These are phyloP conservation scores for Vesta saturnalis DNA, from an alignment of 2,888 invertebrate genomes.

Conservation along the genomic window DNA sequence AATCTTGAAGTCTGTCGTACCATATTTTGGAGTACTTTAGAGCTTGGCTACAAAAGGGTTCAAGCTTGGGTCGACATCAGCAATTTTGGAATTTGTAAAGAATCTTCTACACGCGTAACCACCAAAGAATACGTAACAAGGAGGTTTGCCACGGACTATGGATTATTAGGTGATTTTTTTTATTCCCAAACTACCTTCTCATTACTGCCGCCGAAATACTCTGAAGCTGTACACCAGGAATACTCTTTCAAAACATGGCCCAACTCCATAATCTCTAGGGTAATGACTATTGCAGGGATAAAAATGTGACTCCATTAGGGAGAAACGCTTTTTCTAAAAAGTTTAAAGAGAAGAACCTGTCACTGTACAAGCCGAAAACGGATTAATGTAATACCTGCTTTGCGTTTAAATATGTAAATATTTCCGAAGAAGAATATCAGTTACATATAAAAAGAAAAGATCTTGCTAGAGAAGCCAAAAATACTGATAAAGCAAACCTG, in stretches of 20 bases:
- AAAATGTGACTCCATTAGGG: constrained; percentile 25
- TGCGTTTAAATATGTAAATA: no score
- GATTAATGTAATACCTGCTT: constrained; percentile 41
- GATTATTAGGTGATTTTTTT: constrained; percentile 23
- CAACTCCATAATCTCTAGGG: constrained; percentile 38
- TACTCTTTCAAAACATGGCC: constrained; percentile 29
- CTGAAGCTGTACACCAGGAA: constrained; percentile 18
- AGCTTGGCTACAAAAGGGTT: no score
- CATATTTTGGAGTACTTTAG: constrained; percentile 20
- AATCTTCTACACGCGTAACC: constrained; percentile 13
- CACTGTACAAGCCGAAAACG: constrained; percentile 37
- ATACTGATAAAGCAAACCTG: constrained; percentile 11
- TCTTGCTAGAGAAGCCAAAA: constrained; percentile 31
- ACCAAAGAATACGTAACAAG: constrained; percentile 19
- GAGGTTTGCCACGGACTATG: constrained; percentile 19
- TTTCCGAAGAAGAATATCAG: neutral
- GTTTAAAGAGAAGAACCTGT: constrained; percentile 35
- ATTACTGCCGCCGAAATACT: constrained; percentile 19
- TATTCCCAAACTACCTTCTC: constrained; percentile 25
- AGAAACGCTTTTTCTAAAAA: constrained; percentile 29
- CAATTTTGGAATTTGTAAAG: constrained; percentile 26
- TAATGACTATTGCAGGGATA: constrained; percentile 25
- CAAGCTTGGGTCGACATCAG: constrained; percentile 20
- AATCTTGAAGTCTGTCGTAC: constrained; percentile 3
- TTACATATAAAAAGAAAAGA: constrained; percentile 28